These are phyloP conservation scores for Harpagus bidentatus DNA, from an alignment of 2,113 vertebrate species.

Conservation along the genomic window DNA sequence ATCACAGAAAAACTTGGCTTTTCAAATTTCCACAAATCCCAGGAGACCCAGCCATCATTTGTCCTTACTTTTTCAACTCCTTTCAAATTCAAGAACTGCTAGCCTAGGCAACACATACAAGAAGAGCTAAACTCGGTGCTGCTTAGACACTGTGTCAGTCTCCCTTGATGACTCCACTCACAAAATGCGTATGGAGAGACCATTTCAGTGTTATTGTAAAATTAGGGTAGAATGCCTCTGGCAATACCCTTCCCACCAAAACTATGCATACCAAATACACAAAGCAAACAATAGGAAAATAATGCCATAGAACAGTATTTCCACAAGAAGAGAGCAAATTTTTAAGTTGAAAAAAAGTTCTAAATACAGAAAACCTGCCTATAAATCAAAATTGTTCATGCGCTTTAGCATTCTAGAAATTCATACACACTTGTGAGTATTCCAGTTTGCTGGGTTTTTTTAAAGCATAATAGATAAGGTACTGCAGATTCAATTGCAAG, in stretches of 20 bases:
- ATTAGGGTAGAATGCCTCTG: not conserved
- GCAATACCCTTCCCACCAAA: constrained; percentile 37
- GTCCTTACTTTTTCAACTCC: not conserved
- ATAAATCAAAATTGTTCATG: not conserved
- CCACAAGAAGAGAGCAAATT: not conserved
- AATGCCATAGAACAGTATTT: not conserved
- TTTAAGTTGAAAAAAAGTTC: not conserved
- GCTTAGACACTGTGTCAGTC: not conserved
- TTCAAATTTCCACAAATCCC: not conserved
- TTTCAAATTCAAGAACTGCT: not conserved
- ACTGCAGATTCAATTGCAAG: not conserved
- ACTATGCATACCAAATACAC: constrained; percentile 36
- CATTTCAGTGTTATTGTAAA: not conserved
- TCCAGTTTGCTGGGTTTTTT: not conserved
- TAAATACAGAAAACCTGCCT: not conserved
- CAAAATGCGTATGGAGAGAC: not conserved
- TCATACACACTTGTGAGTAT: not conserved
- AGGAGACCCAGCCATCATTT: not conserved
- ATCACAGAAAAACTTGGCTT: not conserved
- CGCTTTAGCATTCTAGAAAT: not conserved
- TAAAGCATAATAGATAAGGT: not conserved
- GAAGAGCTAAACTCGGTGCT: not conserved
- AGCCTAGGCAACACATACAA: not conserved
- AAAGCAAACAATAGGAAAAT: constrained; percentile 18
- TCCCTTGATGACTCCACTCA: not conserved